Evolutionary conservation across 2,113 vertebrate species (phyloP).

Genomic region (Melanerpes aurifrons): DNA sequence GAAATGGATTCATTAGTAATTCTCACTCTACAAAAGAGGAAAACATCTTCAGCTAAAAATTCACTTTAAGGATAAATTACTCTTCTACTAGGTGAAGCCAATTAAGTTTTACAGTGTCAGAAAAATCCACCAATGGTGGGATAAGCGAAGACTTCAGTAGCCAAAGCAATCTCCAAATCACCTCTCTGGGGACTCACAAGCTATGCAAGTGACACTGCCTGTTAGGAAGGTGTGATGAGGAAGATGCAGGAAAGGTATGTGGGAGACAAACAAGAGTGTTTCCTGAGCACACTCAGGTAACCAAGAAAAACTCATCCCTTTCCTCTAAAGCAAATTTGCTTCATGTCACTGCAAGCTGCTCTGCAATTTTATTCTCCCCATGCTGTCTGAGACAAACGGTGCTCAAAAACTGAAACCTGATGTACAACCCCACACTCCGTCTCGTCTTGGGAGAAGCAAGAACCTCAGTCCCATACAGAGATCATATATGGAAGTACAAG

Average conservation of each 20-base stretch:
- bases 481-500: neutral
- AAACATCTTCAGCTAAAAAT: neutral
- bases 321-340: neutral
- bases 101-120: neutral
- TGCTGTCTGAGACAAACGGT: neutral
- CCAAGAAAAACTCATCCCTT: neutral
- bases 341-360: neutral
- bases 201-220: neutral
- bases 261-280: neutral
- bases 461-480: neutral
- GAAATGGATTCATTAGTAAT: neutral
- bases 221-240: neutral
- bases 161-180: neutral
- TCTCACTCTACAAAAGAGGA: neutral
- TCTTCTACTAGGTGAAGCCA: neutral
- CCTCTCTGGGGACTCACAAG: neutral
- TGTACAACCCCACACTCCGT: neutral
- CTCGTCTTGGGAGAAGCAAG: neutral
- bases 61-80: neutral
- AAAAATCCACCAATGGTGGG: neutral
- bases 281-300: neutral
- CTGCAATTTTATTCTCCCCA: neutral
- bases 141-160: neutral
- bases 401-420: neutral
- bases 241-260: neutral